phyloP scores from a whole-genome alignment of 2,113 vertebrate genomes.

The Pachypanchax playfairii region DNA sequence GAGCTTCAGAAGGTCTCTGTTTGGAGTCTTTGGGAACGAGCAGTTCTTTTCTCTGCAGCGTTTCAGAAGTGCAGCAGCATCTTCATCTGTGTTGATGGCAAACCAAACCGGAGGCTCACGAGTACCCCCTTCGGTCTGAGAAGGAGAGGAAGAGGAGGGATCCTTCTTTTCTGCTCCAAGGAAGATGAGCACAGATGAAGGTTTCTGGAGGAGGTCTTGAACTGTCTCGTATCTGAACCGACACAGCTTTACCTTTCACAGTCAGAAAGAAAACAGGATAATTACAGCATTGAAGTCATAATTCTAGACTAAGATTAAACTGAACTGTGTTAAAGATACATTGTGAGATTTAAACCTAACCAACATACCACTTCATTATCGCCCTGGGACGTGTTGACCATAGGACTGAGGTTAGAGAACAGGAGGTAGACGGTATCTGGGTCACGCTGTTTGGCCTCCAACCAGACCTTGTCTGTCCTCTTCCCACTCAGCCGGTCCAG shows the following conservation, averaged over 20 bases:
- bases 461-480: slow-evolving; percentile 85
- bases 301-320: too few species aligned
- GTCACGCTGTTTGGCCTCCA: slow-evolving; percentile 79
- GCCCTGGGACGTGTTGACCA: slow-evolving; percentile 74
- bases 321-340: too few species aligned
- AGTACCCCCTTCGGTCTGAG: slow-evolving; percentile 23
- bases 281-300: neutral
- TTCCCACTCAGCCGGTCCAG: slow-evolving; percentile 88
- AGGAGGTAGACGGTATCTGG: slow-evolving; percentile 85
- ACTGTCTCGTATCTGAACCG: slow-evolving; percentile 76
- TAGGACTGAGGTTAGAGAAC: slow-evolving; percentile 87
- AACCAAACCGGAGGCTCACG: slow-evolving; percentile 88
- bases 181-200: slow-evolving; percentile 82
- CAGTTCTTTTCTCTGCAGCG: slow-evolving; percentile 72
- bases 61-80: slow-evolving; percentile 78
- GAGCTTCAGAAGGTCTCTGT: slow-evolving; percentile 86
- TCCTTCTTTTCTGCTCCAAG: slow-evolving; percentile 85
- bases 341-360: too few species aligned
- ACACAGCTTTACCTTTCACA: slow-evolving; percentile 76
- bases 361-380: slow-evolving; percentile 24
- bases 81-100: slow-evolving; percentile 81
- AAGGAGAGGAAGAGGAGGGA: slow-evolving; percentile 6
- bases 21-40: slow-evolving; percentile 83
- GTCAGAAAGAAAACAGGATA: neutral
- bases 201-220: slow-evolving; percentile 77